Evolutionary conservation across 2,113 vertebrate genomes (phyloP), one percentile per base, ranked within the genome.

Genomic region (Bambusicola thoracicus): DNA sequence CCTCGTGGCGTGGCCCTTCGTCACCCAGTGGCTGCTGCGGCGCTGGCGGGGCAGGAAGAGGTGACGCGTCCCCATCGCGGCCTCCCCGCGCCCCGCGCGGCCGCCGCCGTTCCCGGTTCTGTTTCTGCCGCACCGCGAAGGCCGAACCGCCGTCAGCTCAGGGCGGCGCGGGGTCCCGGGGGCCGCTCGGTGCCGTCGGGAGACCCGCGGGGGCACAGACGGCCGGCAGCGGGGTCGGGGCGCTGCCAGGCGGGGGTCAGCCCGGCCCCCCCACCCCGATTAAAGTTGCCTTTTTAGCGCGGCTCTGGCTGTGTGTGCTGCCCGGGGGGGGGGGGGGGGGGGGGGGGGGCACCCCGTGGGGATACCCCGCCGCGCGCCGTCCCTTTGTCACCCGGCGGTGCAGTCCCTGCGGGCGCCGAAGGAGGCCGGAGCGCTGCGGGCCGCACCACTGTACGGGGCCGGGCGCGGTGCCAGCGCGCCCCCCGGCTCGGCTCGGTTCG

Each of bases 1-100:
- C 95, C 97, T 99, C 76, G n/a, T 99, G 91, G 55, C 99, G 65
- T 99, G 99, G 99, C 99, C 99, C 36, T 99, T 99, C 67, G 32
- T 99, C 8, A 98, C 98, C 72, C 99, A 99, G 97, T 98, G 98
- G 95, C 91, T 99, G 80, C 95, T 99, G 67, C 94, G 95, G 87
- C 96, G 98, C 88, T 96, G 98, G 89, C 98, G 95, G 80, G 97
- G 96, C 82, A 97, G 94, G 95, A 98, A 98, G 91, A 98, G 94
- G 97, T 98, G 97, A 98, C 87, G 4, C 3, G 10, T 24, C 48
- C 53, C 16, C 7, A 0, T 13, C 0, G 8, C 7, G 13, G 11
- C 40, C 8, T 6, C 55, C 73, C 63, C 5, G 65, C 8, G 38
- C 56, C 81, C 58, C 21, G 10, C 63, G 29, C 40, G 8, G 40